phyloP scores from a whole-genome alignment of 2,113 vertebrate genomes.

The Butorides virescens region DNA sequence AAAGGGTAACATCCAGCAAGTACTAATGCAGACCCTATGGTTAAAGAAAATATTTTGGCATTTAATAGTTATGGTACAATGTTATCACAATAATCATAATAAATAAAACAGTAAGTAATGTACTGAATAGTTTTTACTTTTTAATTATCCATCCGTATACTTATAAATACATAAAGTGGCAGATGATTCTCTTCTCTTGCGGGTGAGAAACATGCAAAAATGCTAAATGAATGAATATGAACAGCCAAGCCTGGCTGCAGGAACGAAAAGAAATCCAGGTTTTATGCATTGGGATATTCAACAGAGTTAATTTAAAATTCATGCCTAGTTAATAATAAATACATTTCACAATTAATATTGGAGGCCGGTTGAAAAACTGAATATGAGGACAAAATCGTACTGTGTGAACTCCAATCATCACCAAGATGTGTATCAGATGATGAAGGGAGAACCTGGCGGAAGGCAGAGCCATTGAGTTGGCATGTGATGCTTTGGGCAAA shows the following conservation, averaged over 20 bases:
- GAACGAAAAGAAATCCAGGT: neutral
- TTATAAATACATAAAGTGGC: neutral
- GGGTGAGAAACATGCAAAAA: neutral
- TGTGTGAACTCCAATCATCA: neutral
- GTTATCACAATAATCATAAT: neutral
- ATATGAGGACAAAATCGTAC: neutral
- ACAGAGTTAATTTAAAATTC: slow-evolving; percentile 21
- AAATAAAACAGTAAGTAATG: neutral
- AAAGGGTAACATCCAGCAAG: neutral
- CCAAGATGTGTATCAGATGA: neutral
- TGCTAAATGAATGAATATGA: neutral
- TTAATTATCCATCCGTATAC: neutral
- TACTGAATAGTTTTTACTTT: neutral
- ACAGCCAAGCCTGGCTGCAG: neutral
- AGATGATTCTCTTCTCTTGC: neutral
- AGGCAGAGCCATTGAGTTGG: neutral
- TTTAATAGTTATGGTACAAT: neutral
- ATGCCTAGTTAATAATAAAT: slow-evolving; percentile 54
- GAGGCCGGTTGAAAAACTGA: neutral
- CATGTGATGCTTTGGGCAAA: neutral
- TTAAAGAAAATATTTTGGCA: neutral
- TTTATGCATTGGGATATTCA: neutral
- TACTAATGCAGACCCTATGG: neutral
- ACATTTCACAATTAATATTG: neutral
- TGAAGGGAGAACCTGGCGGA: neutral